A percentile compares a stretch with the other conserved stretches of the same genome.
Conservation (phyloP, 2,113 vertebrate genomes). For the Smithornis capensis region DNA sequence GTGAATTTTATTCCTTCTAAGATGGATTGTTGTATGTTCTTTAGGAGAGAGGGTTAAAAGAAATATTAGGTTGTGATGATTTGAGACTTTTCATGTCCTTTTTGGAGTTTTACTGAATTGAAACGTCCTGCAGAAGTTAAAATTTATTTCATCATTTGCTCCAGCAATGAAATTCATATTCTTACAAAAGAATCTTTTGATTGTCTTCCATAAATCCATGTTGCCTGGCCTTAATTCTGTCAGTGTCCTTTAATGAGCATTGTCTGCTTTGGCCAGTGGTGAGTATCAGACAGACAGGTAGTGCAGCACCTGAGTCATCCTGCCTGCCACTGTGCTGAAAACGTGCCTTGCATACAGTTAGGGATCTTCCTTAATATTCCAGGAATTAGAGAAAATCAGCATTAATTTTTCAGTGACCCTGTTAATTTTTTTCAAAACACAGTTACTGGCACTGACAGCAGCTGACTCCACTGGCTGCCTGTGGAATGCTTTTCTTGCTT, state of each 20-base stretch:
- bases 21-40: neutral
- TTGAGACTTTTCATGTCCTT: neutral
- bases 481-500: neutral
- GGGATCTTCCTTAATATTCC: neutral
- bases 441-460: neutral
- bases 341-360: neutral
- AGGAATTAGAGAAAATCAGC: neutral
- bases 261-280: slow-evolving; percentile 16
- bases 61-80: neutral
- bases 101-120: neutral
- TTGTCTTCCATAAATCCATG: neutral
- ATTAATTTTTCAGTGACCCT: neutral
- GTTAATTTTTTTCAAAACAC: neutral
- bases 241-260: slow-evolving; percentile 29
- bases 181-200: neutral
- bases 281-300: neutral
- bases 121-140: neutral
- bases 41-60: neutral
- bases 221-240: slow-evolving; percentile 18
- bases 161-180: neutral
- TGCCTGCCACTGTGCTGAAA: neutral
- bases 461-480: neutral
- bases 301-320: slow-evolving; percentile 18
- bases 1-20: neutral
- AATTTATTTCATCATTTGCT: neutral